Conservation (phyloP, 2,888 invertebrate species). For the Monopis laevigella region DNA sequence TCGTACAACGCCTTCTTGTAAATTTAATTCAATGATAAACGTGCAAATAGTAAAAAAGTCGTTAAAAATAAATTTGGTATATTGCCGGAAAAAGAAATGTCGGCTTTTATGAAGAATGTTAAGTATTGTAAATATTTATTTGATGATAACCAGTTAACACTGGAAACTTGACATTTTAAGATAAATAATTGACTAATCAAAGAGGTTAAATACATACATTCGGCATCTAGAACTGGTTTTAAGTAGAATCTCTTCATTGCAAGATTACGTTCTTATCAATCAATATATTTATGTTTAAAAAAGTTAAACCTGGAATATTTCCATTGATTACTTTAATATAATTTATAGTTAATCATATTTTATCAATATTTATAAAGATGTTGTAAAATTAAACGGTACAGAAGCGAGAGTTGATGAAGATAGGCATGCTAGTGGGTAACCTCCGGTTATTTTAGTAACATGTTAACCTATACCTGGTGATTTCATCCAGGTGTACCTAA, state of each 20-base stretch:
- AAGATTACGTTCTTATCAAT: too few relatives aligned
- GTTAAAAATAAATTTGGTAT: not conserved
- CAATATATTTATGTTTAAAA: constrained; percentile 31
- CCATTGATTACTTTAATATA: too few relatives aligned
- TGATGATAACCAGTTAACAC: too few relatives aligned
- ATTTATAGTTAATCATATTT: too few relatives aligned
- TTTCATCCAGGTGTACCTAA: constrained; percentile 23
- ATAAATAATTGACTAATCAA: constrained; percentile 9
- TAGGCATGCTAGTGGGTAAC: constrained; percentile 21
- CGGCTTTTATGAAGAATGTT: too few relatives aligned
- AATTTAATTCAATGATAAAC: constrained; percentile 4
- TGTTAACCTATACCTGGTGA: constrained; percentile 33
- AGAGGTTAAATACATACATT: constrained; percentile 12
- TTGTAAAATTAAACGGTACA: too few relatives aligned
- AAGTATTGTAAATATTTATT: too few relatives aligned
- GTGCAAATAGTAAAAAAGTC: not conserved
- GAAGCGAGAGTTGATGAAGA: not conserved
- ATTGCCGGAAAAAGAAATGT: too few relatives aligned
- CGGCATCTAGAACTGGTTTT: constrained; percentile 5
- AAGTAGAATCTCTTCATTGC: too few relatives aligned
- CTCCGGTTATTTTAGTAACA: constrained; percentile 41
- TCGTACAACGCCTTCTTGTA: constrained; percentile 45
- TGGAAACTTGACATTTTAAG: constrained; percentile 7
- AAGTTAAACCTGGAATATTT: too few relatives aligned
- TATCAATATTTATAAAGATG: constrained; percentile 29